Evolutionary conservation across 2,888 invertebrate species (phyloP).

Genomic region (Hydraecia micacea): DNA sequence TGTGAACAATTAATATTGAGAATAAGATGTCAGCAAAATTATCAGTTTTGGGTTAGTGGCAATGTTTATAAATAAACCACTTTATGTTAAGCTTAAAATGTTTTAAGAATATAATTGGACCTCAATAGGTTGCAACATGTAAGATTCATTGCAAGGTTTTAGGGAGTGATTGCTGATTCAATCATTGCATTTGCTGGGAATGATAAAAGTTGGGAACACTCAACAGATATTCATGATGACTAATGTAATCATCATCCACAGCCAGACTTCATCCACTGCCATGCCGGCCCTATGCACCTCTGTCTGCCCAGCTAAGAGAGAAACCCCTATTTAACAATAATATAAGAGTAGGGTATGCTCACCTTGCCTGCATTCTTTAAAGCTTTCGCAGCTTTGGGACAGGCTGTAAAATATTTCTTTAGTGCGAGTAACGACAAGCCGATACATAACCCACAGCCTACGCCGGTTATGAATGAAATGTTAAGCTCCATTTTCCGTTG

Average conservation of each 20-base stretch:
- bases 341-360: conserved; percentile 17
- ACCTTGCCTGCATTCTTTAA: conserved; percentile 79
- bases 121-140: neutral
- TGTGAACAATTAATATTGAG: neutral
- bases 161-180: conserved; percentile 11
- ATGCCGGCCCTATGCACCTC: neutral
- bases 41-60: no score
- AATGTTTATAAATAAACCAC: no score
- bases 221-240: neutral
- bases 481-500: conserved; percentile 84
- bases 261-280: neutral
- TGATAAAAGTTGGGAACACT: neutral
- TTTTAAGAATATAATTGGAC: neutral
- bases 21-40: neutral
- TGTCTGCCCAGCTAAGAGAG: neutral
- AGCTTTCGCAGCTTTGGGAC: conserved; percentile 71
- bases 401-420: conserved; percentile 76
- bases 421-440: conserved; percentile 84
- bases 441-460: conserved; percentile 86
- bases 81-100: neutral
- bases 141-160: neutral
- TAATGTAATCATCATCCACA: neutral
- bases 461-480: conserved; percentile 82
- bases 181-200: conserved; percentile 5
- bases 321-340: no score